These are phyloP conservation scores for Gastrophysa polygoni DNA, from an alignment of 2,888 invertebrate genomes.

Conservation along the genomic window DNA sequence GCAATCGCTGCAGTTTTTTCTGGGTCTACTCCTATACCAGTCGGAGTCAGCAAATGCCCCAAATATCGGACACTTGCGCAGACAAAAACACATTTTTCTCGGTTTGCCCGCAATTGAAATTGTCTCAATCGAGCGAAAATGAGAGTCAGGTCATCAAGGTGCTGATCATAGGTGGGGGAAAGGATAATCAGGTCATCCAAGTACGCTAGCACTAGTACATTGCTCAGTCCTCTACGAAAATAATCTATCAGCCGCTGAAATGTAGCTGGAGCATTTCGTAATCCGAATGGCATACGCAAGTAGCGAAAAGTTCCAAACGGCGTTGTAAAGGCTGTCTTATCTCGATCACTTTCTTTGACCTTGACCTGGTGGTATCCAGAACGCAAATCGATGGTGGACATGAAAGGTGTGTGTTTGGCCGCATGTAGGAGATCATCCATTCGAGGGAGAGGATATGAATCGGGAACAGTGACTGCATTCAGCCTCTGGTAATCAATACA, in stretches of 20 bases:
- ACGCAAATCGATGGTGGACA: conserved; percentile 18
- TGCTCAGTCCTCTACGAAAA: conserved; percentile 24
- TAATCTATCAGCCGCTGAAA: conserved; percentile 37
- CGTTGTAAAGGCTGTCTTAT: conserved; percentile 20
- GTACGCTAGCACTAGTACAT: conserved; percentile 30
- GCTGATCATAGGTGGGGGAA: conserved; percentile 33
- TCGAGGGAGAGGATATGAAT: conserved; percentile 31
- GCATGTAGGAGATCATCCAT: conserved; percentile 34
- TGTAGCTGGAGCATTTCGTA: conserved; percentile 34
- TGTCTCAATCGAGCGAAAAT: conserved; percentile 22
- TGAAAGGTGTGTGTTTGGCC: conserved; percentile 12
- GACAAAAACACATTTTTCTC: conserved; percentile 32
- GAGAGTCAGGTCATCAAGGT: conserved; percentile 33
- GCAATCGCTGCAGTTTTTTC: conserved; percentile 32
- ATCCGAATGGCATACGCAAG: conserved; percentile 34
- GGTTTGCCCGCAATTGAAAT: conserved; percentile 28
- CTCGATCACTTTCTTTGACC: not conserved
- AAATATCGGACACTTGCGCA: conserved; percentile 26
- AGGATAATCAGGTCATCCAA: conserved; percentile 29
- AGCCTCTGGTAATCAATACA: conserved; percentile 32
- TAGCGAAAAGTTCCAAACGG: too few relatives aligned
- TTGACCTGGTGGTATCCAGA: conserved; percentile 12
- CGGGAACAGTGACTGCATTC: conserved; percentile 29
- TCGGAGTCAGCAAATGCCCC: conserved; percentile 27
- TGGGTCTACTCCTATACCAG: conserved; percentile 31